Evolutionary conservation across 1,140 invertebrate genomes (phyloP).

Genomic region (Subanguina moxae): DNA sequence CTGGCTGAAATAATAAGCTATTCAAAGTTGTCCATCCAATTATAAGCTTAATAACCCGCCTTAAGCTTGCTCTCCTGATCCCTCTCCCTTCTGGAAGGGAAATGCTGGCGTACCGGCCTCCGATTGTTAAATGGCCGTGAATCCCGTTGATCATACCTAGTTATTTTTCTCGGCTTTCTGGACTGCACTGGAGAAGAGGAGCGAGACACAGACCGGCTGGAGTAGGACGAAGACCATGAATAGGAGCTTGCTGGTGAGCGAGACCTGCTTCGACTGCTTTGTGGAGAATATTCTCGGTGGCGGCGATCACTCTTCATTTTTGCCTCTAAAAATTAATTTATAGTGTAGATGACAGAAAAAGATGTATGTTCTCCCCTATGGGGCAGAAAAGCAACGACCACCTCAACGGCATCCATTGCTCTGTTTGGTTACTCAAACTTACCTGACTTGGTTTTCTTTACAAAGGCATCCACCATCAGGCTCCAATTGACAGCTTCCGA

Average conservation of each 20-base stretch:
- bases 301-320: slow-evolving; percentile 3
- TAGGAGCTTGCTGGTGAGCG: slow-evolving; percentile 9
- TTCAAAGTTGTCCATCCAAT: too few relatives aligned
- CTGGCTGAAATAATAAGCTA: neutral
- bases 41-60: neutral
- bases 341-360: too few relatives aligned
- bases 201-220: neutral
- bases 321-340: neutral
- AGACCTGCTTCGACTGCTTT: neutral
- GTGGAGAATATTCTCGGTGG: neutral
- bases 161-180: neutral
- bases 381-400: too few relatives aligned
- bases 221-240: slow-evolving; percentile 5
- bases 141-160: neutral
- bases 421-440: neutral
- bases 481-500: slow-evolving; percentile 23
- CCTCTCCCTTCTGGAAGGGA: neutral
- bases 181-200: neutral
- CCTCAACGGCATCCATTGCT: slow-evolving; percentile 6
- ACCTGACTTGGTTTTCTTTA: slow-evolving; percentile 33
- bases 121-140: neutral
- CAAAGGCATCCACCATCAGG: slow-evolving; percentile 40
- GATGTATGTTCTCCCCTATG: too few relatives aligned
- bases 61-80: neutral
- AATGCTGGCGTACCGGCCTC: neutral